Evolutionary conservation across 2,888 invertebrate genomes (phyloP), one percentile per base, ranked within the genome.

Genomic region (Andrena trimmerana): DNA sequence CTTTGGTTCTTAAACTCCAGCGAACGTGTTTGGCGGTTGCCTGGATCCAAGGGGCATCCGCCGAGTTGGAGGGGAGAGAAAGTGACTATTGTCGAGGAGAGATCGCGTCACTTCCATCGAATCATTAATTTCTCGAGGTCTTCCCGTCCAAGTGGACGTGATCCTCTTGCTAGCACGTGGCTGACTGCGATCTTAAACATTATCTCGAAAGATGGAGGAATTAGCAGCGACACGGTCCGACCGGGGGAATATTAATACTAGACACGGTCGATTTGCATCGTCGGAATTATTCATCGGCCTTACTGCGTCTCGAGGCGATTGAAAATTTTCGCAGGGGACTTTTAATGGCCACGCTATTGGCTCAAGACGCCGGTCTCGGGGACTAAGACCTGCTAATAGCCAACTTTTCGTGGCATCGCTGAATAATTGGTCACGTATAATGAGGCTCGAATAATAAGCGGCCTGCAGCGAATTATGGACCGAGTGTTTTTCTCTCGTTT

Each of bases 271-370:
- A 81, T 78, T 81, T 81, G 52, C 71, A 77, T 71, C 36, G 24
- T 5, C 20, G 29, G 67, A 81, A 81, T 78, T 81, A 81, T 81
- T 81, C 81, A 80, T 70, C 27, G 65, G 33, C 36, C 42, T 60
- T 50, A 65, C 59, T 48, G 48, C 50, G 50, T 33, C 69, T 31
- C 16, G 29, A 13, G n/a, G 42, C 65, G 60, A 70, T 69, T 52
- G 76, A 70, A 70, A 48, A 75, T 65, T 69, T 42, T 79, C 48
- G 16, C 13, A 10, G 6, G 50, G 2, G 36, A 62, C 52, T 78
- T 68, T 67, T 52, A 60, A 50, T 50, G 66, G 2, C 24, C 57
- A 6, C 3, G 24, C 42, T 42, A 52, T 29, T 69, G 42, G 16
- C 5, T 27, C 65, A 29, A 24, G 27, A 33, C 31, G 27, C n/a